Percentiles rank a stretch among this genome's conserved stretches.
Conservation (phyloP, 1,140 invertebrate species). For the Drosophila persimilis region DNA sequence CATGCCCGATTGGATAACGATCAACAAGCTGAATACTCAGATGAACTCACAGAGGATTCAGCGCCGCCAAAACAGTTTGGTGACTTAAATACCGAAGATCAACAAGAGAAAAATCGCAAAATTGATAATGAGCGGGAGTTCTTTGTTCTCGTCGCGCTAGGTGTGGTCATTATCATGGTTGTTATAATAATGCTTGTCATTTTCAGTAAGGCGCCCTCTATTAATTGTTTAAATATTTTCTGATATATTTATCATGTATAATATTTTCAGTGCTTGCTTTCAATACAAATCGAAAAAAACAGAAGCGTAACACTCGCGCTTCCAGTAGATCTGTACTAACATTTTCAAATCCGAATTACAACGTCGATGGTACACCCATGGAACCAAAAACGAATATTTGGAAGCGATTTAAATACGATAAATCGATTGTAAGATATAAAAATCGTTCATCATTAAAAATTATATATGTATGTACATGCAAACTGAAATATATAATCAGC, state of each 20-base stretch:
- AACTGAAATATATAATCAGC: not conserved
- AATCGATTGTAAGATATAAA: slow-evolving; percentile 85
- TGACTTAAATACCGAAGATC: slow-evolving; percentile 26
- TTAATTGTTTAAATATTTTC: not conserved
- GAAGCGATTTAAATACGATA: slow-evolving; percentile 89
- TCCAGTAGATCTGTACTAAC: slow-evolving; percentile 87
- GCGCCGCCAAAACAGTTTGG: slow-evolving; percentile 51
- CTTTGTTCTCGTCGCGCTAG: slow-evolving; percentile 68
- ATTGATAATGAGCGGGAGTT: slow-evolving; percentile 60
- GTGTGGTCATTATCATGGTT: slow-evolving; percentile 75
- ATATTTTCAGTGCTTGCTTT: slow-evolving; percentile 83
- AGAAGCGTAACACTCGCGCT: slow-evolving; percentile 85
- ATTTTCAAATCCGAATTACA: slow-evolving; percentile 91
- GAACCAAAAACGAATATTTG: slow-evolving; percentile 88
- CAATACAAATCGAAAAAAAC: slow-evolving; percentile 84
- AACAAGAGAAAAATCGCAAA: slow-evolving; percentile 45
- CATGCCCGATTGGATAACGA: slow-evolving; percentile 78
- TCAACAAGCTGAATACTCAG: slow-evolving; percentile 55
- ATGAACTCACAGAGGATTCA: slow-evolving; percentile 62
- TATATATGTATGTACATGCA: no score
- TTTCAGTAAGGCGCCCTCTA: slow-evolving; percentile 60
- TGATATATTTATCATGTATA: not conserved
- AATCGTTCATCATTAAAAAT: not conserved
- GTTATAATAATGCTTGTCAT: slow-evolving; percentile 76
- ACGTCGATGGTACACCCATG: slow-evolving; percentile 78